Evolutionary conservation across 1,140 invertebrate genomes (phyloP), one percentile per base, ranked within the genome.

Genomic region (Drosophila busckii): DNA sequence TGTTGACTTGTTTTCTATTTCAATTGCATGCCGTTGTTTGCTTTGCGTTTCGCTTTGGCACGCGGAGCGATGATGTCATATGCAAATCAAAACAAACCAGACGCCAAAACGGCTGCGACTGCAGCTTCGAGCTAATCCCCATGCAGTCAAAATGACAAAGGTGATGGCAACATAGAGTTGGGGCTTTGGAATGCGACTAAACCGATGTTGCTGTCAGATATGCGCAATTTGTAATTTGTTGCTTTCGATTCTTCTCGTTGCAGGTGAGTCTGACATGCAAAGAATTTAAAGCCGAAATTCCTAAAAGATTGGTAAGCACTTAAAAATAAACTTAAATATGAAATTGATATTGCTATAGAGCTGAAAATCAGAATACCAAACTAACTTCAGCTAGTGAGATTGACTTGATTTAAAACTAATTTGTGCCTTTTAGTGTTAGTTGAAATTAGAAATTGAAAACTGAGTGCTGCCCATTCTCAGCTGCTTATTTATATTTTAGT

Each of bases 31-130:
- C 63, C 62, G 26, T 28, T 76, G 61, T 76, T 65, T 58, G 34
- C 38, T 59, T 78, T 62, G 32, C 68, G 55, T 63, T 70, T 23
- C 19, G 42, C 44, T 68, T n/a, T n/a, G n/a, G n/a, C n/a, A n/a
- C n/a, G 45, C 29, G 13, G 19, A 35, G 22, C 69, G 73, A 73
- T 78, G 73, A 78, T 78, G 73, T 78, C 73, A 78, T 78, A 68
- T 82, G 68, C 75, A 80, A 73, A 80, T 71, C 46, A 17, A n/a
- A n/a, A 46, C 31, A 46, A 29, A 19, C 9, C 31, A 20, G 34
- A 19, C 32, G 13, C 23, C 41, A 26, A 19, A 13, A 45, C 22
- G 17, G 20, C 15, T 44, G 2, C 15, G n/a, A 45, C 22, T 16
- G 20, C 15, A 29, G 2, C 15, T 28, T 13, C 17, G 4, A 13